These are phyloP conservation scores for Falco biarmicus DNA, from an alignment of 2,797 vertebrate species.

Conservation along the genomic window DNA sequence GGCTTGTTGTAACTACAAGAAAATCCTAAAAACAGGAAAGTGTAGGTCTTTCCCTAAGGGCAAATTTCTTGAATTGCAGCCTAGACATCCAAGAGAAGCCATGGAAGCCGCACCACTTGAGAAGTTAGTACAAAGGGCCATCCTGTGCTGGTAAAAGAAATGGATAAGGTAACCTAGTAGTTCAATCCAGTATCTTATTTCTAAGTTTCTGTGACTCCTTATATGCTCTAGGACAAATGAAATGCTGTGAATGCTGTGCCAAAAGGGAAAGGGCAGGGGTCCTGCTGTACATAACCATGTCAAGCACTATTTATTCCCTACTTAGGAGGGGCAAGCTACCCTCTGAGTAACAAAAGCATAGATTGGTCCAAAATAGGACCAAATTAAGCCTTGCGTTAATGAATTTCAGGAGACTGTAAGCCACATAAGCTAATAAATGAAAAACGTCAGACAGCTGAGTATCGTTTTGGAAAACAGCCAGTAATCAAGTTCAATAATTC, in stretches of 20 bases:
- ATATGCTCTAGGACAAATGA: constrained; percentile 62
- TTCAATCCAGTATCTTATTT: constrained; percentile 56
- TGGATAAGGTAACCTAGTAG: constrained; percentile 48
- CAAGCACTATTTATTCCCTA: constrained; percentile 17
- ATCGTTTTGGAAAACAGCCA: neutral
- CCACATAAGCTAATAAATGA: neutral
- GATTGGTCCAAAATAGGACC: neutral
- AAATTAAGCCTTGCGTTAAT: neutral
- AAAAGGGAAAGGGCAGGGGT: constrained; percentile 20
- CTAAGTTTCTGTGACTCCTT: constrained; percentile 50
- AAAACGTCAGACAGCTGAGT: neutral
- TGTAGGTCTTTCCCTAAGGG: constrained; percentile 41
- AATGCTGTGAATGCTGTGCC: constrained; percentile 26
- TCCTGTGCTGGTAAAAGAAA: constrained; percentile 43
- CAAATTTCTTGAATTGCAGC: constrained; percentile 46
- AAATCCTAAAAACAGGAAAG: constrained; percentile 39
- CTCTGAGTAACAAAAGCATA: neutral
- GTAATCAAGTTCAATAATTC: neutral
- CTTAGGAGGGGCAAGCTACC: neutral
- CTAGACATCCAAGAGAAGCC: constrained; percentile 50
- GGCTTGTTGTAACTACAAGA: constrained; percentile 41
- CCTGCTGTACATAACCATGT: neutral
- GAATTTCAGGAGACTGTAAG: neutral
- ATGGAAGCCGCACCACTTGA: constrained; percentile 15
- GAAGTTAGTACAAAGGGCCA: constrained; percentile 52